phyloP scores from a whole-genome alignment of 2,888 invertebrate genomes.

The Peribatodes rhomboidaria region DNA sequence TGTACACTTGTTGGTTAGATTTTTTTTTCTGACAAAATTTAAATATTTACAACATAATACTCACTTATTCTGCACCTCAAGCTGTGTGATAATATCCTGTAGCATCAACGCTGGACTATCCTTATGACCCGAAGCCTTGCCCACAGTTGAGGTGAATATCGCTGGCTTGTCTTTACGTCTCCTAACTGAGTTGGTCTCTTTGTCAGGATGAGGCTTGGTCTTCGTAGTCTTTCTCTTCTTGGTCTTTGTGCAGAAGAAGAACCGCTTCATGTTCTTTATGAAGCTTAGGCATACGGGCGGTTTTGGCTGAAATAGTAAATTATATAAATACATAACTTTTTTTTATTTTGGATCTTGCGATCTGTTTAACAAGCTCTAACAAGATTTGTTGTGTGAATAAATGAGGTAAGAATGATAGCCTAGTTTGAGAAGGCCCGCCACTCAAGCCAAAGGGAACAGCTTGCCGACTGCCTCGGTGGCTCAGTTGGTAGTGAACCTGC shows the following conservation, averaged over 20 bases:
- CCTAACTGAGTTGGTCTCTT: constrained; percentile 45
- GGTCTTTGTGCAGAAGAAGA: constrained; percentile 80
- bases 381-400: too few relatives aligned
- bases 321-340: too few relatives aligned
- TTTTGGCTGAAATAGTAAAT: constrained; percentile 64
- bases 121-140: constrained; percentile 75
- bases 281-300: constrained; percentile 77
- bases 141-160: constrained; percentile 80
- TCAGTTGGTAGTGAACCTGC: too few relatives aligned
- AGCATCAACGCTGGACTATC: constrained; percentile 88
- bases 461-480: too few relatives aligned
- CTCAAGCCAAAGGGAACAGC: too few relatives aligned
- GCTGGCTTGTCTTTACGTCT: constrained; percentile 63
- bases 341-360: too few relatives aligned
- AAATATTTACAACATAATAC: too few relatives aligned
- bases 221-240: constrained; percentile 68
- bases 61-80: constrained; percentile 89
- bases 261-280: constrained; percentile 76
- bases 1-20: too few relatives aligned
- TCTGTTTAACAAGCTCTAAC: too few relatives aligned
- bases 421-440: too few relatives aligned
- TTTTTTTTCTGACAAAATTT: too few relatives aligned
- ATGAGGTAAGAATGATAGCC: too few relatives aligned
- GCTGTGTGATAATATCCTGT: constrained; percentile 89
- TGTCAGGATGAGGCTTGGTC: constrained; percentile 58